Evolutionary conservation across 2,113 vertebrate genomes (phyloP), one percentile per base, ranked within the genome.

Genomic region (Cottus gobio): DNA sequence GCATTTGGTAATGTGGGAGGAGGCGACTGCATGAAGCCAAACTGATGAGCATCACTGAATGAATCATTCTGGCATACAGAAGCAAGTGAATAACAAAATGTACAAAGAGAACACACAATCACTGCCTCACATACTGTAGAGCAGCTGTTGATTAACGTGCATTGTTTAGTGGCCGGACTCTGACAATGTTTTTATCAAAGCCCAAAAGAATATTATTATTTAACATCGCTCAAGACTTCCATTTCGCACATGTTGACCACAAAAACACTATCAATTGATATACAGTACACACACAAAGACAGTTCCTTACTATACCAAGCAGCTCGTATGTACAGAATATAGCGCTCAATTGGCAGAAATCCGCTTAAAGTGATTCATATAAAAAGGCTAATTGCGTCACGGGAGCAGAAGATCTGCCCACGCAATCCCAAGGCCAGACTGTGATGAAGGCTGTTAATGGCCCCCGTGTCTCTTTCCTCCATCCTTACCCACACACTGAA

Each of bases 1-100:
- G 92, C 91, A 93, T 93, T 93, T 91, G 90, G 85, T 77, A 16
- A 84, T 80, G 92, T 94, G 89, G 92, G 91, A 91, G 90, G 86
- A 87, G 75, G 90, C 80, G 28, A 75, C 62, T 80, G 85, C 84
- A 77, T 84, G 80, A 72, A 75, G 73, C 69, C 76, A 84, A 92
- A 86, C 80, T 68, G 80, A 86, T 79, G 85, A 85, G 85, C 83
- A 85, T 77, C 80, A 82, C 75, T 36, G 64, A 93, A 90, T 60
- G 71, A 94, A 90, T 94, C 91, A 94, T 61, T 83, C 84, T 82
- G 85, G 85, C 77, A 79, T 46, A 67, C 76, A 87, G 75, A 60
- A 73, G 73, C 24, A 75, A 76, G 63, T 64, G 86, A 83, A 87
- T 42, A 88, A 84, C 82, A 90, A 72, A 91, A 85, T 82, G 75